Percentiles rank a stretch among this genome's conserved stretches.
Evolutionary conservation across 2,113 vertebrate genomes (phyloP).

Genomic region (Delphinapterus leucas): DNA sequence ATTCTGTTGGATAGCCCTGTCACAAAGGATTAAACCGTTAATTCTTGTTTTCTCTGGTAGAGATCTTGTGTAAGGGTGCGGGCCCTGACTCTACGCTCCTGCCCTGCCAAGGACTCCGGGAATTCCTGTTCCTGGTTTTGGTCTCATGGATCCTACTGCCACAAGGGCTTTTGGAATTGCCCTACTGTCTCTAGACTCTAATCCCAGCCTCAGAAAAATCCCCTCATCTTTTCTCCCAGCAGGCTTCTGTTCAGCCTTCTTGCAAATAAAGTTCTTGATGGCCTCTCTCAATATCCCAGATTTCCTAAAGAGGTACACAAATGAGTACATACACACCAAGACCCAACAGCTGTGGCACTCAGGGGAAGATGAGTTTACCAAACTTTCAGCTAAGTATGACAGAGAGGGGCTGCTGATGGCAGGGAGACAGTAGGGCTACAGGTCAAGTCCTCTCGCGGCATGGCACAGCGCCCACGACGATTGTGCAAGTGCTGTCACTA

Average conservation of each 20-base stretch:
- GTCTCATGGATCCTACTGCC: neutral
- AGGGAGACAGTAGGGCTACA: neutral
- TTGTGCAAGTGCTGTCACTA: neutral
- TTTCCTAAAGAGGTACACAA: neutral
- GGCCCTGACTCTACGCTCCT: neutral
- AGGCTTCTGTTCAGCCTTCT: neutral
- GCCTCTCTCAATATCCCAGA: neutral
- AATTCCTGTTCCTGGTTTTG: neutral
- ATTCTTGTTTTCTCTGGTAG: neutral
- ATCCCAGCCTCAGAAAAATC: neutral
- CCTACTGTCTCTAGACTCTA: neutral
- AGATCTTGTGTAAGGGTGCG: neutral
- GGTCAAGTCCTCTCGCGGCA: fast-evolving
- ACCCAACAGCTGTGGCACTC: neutral
- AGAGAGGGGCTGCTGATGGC: neutral
- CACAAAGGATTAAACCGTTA: neutral
- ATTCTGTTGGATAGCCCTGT: neutral
- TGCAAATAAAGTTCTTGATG: neutral
- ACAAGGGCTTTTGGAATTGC: neutral
- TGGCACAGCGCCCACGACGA: fast-evolving
- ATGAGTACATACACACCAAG: neutral
- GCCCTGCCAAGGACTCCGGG: neutral
- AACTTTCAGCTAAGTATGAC: neutral
- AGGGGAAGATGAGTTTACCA: neutral
- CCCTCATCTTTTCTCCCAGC: neutral